Base-by-base conservation (phyloP, 1,140 invertebrate genomes). In the Aricia agestis region DNA sequence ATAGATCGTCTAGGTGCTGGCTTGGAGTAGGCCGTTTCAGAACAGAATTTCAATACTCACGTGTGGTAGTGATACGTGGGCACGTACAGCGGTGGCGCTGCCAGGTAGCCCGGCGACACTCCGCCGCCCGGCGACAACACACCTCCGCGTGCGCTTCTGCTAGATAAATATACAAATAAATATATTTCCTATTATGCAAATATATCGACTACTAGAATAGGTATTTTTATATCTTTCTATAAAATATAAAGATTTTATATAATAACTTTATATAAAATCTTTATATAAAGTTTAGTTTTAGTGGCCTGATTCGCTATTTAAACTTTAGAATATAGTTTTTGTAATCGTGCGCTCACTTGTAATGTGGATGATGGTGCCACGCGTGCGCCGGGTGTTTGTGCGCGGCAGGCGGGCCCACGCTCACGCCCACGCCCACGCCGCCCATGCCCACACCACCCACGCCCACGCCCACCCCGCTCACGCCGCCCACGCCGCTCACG, bases 31-130 rank as follows among this genome's bases (percentile, higher is more conserved):
- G 36, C 36, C 36, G 25, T 25, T 25, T 2, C 25, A 25, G 25
- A 2, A 25, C 36, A 36, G 0, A 36, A 6, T 36, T 36, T 2
- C 36, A 4, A 31, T 72, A 87, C 86, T 86, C 72, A 91, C 89
- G 89, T 89, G 71, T 92, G 91, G 70, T 92, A 91, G 69, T 92
- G 88, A 71, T 92, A 92, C 0, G 91, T 90, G 67, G 91, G 90
- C 72, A 92, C 91, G 75, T 92, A 92, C 5, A 92, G 75, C 10
- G 90, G 88, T 15, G 89, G 86, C 13, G 89, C 45, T 11, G 45
- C 84, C 66, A 91, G 70, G 68, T 92, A 92, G 0, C 90, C 87
- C 3, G 90, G 90, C 0, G 91, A 92, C 66, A 91, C 89, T 2
- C 89, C 91, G 0, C 88, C 89, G 11, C 84, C 86, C 25, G 91